Conservation (phyloP, 2,888 invertebrate species). For the Rhopalosiphum nymphaeae region DNA sequence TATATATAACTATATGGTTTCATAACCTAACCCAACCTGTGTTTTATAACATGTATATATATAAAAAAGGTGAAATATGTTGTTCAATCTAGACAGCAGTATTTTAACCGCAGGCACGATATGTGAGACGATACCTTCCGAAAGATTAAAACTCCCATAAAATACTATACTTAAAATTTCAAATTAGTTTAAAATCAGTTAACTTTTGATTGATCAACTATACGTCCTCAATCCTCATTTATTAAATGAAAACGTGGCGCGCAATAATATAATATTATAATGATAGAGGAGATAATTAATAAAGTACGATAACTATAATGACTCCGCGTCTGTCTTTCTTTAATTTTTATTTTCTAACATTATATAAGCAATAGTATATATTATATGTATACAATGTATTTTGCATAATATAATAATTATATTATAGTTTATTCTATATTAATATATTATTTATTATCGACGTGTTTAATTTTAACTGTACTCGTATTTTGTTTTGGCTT, state of each 20-base stretch:
- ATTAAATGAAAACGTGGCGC: neutral
- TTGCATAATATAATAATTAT: neutral
- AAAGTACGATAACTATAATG: neutral
- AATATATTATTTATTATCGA: neutral
- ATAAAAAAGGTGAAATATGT: neutral
- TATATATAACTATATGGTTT: neutral
- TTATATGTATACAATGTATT: neutral
- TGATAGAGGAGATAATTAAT: neutral
- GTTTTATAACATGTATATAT: neutral
- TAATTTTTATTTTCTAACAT: neutral
- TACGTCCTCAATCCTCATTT: neutral
- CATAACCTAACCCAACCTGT: neutral
- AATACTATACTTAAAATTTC: neutral
- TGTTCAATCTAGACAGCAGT: neutral
- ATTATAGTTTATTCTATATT: neutral
- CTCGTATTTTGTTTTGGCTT: neutral
- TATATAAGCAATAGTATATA: neutral
- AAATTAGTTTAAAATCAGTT: neutral
- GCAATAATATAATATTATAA: neutral
- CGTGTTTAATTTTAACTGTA: neutral
- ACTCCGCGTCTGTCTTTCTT: neutral
- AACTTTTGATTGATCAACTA: neutral
- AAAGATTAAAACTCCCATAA: neutral
- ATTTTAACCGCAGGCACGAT: neutral
- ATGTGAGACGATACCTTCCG: neutral